These are phyloP conservation scores for Meiosimyza platycephala DNA, from an alignment of 2,888 invertebrate genomes.

Conservation along the genomic window DNA sequence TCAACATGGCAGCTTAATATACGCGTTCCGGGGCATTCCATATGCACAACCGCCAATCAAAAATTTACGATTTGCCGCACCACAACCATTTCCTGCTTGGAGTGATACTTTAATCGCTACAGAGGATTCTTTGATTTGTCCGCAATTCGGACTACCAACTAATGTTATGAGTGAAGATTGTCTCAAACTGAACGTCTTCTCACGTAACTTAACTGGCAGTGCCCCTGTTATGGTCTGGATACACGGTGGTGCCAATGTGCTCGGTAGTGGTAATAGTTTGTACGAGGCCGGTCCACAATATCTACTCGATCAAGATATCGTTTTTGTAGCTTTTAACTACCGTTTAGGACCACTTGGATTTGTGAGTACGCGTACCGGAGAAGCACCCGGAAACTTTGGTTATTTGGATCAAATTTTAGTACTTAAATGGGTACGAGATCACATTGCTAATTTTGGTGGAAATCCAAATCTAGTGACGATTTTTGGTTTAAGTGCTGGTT, in stretches of 20 bases:
- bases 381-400: slow-evolving; percentile 75
- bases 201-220: slow-evolving; percentile 43
- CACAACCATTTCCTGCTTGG: slow-evolving; percentile 58
- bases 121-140: slow-evolving; percentile 65
- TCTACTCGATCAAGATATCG: slow-evolving; percentile 58
- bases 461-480: slow-evolving; percentile 74
- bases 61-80: slow-evolving; percentile 66
- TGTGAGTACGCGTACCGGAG: slow-evolving; percentile 72
- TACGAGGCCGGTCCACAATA: slow-evolving; percentile 58
- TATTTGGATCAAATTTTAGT: slow-evolving; percentile 76
- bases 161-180: slow-evolving; percentile 72
- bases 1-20: slow-evolving; percentile 63
- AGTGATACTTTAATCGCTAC: slow-evolving; percentile 63
- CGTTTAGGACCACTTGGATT: slow-evolving; percentile 68
- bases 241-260: slow-evolving; percentile 58
- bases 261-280: slow-evolving; percentile 55
- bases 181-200: slow-evolving; percentile 74
- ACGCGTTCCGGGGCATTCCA: slow-evolving; percentile 68
- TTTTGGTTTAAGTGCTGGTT: slow-evolving; percentile 71
- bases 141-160: slow-evolving; percentile 44
- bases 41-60: slow-evolving; percentile 67
- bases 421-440: slow-evolving; percentile 73
- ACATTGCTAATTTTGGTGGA: slow-evolving; percentile 76
- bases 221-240: slow-evolving; percentile 59
- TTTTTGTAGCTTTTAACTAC: slow-evolving; percentile 61